A percentile compares a stretch with the other conserved stretches of the same genome.
phyloP scores from a whole-genome alignment of 1,140 invertebrate genomes.

The Tetramorium simillimum region DNA sequence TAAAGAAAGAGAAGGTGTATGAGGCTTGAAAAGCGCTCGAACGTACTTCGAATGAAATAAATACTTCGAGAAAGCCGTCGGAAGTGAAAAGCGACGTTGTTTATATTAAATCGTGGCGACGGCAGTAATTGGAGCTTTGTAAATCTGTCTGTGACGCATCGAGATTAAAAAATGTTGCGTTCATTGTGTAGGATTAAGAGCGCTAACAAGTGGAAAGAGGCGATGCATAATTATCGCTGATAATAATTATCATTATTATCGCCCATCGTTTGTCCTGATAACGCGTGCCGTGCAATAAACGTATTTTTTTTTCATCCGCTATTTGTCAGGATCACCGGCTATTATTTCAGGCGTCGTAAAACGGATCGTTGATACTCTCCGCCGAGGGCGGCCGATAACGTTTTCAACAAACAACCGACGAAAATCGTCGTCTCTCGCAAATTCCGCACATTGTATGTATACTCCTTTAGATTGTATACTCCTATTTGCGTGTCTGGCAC shows the following conservation, averaged over 20 bases:
- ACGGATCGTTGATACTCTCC: not conserved
- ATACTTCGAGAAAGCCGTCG: not conserved
- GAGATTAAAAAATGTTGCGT: not conserved
- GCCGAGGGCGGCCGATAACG: conserved; percentile 15
- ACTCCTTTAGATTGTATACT: not conserved
- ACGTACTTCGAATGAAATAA: not conserved
- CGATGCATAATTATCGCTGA: conserved; percentile 27
- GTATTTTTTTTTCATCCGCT: conserved; percentile 32
- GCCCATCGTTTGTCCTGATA: conserved; percentile 21
- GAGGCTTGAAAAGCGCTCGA: not conserved
- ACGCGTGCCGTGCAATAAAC: not conserved
- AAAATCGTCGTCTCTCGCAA: not conserved
- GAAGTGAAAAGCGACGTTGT: not conserved
- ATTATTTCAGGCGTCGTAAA: conserved; percentile 41
- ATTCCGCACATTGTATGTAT: not conserved
- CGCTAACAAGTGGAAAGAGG: not conserved
- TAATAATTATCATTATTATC: conserved; percentile 43
- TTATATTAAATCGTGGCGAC: not conserved
- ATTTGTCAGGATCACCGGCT: conserved; percentile 27
- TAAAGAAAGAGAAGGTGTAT: not conserved
- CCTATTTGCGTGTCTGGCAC: not conserved
- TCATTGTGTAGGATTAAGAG: not conserved
- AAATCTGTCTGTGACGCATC: not conserved
- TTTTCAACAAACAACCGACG: not conserved
- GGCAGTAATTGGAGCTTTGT: not conserved